These are phyloP conservation scores for Macquaria australasica DNA, from an alignment of 2,113 vertebrate genomes.

Conservation along the genomic window DNA sequence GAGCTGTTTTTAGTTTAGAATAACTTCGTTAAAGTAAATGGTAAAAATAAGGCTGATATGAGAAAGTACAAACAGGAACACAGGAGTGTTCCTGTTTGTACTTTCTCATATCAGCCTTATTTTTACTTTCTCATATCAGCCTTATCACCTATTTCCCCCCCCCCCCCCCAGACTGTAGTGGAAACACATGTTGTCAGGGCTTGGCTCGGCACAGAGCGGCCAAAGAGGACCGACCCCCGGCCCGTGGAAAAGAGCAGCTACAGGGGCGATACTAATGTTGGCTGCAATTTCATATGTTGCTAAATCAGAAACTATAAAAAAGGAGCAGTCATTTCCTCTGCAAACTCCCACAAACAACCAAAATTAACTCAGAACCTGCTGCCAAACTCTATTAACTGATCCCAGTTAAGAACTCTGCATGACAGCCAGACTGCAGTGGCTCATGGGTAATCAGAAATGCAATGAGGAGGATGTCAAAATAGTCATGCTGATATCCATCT, in stretches of 20 bases:
- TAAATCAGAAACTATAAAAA: neutral
- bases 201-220: neutral
- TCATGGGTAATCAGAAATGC: constrained; percentile 19
- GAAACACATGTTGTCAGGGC: neutral
- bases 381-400: neutral
- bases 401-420: neutral
- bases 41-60: neutral
- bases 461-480: neutral
- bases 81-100: too few relatives aligned
- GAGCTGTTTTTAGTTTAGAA: neutral
- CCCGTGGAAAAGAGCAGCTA: neutral
- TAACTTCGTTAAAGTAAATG: too few relatives aligned
- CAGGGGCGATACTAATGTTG: neutral
- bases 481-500: neutral
- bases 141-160: too few relatives aligned
- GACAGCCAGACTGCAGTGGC: constrained; percentile 3
- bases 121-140: too few relatives aligned
- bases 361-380: neutral
- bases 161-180: too few relatives aligned
- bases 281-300: neutral
- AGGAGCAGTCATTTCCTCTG: neutral
- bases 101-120: too few relatives aligned
- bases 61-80: neutral
- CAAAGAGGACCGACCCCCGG: neutral
- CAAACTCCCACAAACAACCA: neutral